Evolutionary conservation across 2,797 vertebrate genomes (phyloP), one percentile per base, ranked within the genome.

Genomic region (Hydrophis major): DNA sequence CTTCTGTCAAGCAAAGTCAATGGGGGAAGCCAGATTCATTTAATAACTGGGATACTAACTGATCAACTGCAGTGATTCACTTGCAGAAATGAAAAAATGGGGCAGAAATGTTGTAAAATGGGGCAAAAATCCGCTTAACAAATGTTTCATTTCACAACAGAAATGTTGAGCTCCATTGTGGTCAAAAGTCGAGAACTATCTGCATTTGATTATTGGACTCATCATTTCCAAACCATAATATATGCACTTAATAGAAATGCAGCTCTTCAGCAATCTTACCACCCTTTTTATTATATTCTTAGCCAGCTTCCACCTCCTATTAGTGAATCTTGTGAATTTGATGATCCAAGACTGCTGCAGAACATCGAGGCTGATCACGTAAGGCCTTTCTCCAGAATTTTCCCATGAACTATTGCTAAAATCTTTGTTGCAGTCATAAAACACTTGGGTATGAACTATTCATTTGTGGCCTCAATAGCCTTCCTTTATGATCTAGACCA

Each of bases 291-390:
- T 74, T 86, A 61, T 92, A 91, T 53, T 94, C 55, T 96, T 94
- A 99, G 99, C 95, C 98, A 99, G 95, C 97, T 99, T 93, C 98
- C 98, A 74, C 98, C 99, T 63, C 96, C 98, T 92, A 98, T 94
- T 95, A 99, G 98, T 96, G 97, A 99, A 95, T 99, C 99, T 0
- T 98, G 98, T n/a, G 99, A 99, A 97, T 99, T 99, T 95, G 98
- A 99, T 86, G 99, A 99, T 95, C 99, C 99, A 8, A 96, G 99
- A 90, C 98, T 99, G 88, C 98, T 99, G 95, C 98, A 99, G 96
- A 99, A 99, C 96, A 99, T 99, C 1, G 99, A 99, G 96, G 98
- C 98, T 94, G 97, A 98, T 92, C 99, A 99, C 37, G 99, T 99
- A 97, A 98, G 98, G 96, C 32, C 86, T 28, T 93, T 50, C 2